phyloP scores from a whole-genome alignment of 1,140 invertebrate genomes.

The Samia ricini region DNA sequence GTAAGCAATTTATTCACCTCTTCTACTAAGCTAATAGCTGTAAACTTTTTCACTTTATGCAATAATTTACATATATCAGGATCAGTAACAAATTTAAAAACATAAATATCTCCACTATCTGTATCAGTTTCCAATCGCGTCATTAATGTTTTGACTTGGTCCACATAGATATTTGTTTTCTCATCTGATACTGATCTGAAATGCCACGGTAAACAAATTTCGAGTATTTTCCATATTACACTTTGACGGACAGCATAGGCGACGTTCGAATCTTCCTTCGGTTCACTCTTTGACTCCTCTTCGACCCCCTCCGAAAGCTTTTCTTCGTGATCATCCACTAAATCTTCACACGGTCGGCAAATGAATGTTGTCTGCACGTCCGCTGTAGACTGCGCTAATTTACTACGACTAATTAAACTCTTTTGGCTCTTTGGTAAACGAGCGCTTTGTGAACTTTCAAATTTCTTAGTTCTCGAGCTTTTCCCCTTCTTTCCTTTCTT shows the following conservation, averaged over 20 bases:
- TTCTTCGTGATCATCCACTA: slow-evolving; percentile 33
- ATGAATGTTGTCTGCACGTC: slow-evolving; percentile 51
- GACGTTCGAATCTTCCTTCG: slow-evolving; percentile 43
- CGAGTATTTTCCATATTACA: slow-evolving; percentile 61
- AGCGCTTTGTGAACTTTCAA: slow-evolving; percentile 41
- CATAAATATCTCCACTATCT: slow-evolving; percentile 59
- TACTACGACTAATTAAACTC: slow-evolving; percentile 32
- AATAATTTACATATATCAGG: slow-evolving; percentile 51
- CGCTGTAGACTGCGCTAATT: slow-evolving; percentile 36
- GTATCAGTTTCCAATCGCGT: slow-evolving; percentile 49
- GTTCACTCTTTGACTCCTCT: slow-evolving; percentile 46
- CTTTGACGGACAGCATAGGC: slow-evolving; percentile 53
- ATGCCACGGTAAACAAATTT: slow-evolving; percentile 65
- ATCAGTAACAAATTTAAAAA: slow-evolving; percentile 54
- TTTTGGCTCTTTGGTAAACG: slow-evolving; percentile 41
- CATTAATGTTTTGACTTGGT: slow-evolving; percentile 41
- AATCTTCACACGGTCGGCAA: slow-evolving; percentile 51
- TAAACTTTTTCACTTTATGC: slow-evolving; percentile 61
- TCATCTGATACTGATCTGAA: slow-evolving; percentile 49
- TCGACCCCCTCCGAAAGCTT: slow-evolving; percentile 37
- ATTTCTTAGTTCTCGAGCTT: slow-evolving; percentile 40
- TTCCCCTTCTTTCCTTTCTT: slow-evolving; percentile 55
- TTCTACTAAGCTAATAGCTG: slow-evolving; percentile 41
- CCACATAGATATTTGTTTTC: slow-evolving; percentile 37
- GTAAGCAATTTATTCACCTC: slow-evolving; percentile 38